A percentile compares a stretch with the other conserved stretches of the same genome.
Conservation (phyloP, 2,888 invertebrate genomes). For the Meliscaeva auricollis region DNA sequence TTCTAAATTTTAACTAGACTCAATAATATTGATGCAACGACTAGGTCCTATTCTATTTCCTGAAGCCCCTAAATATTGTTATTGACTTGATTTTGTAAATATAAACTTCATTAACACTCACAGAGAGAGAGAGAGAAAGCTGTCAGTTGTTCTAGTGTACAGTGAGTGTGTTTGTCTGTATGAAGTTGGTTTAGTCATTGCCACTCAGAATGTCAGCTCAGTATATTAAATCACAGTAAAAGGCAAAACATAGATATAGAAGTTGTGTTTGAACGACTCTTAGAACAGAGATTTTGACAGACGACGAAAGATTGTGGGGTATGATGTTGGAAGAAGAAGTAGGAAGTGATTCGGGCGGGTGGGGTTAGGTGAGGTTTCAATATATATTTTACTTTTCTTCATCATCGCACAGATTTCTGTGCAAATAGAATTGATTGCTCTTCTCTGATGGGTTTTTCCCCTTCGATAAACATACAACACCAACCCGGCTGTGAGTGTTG, state of each 20-base stretch:
- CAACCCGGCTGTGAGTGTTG: slow-evolving; percentile 44
- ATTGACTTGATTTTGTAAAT: slow-evolving; percentile 72
- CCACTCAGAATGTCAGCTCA: slow-evolving; percentile 14
- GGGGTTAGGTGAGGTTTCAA: background rate
- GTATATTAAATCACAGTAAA: background rate
- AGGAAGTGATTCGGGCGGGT: background rate
- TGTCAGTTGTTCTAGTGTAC: background rate
- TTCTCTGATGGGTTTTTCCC: slow-evolving; percentile 73
- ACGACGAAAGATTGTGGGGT: background rate
- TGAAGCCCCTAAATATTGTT: slow-evolving; percentile 41
- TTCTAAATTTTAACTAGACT: background rate
- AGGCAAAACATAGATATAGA: slow-evolving; percentile 35
- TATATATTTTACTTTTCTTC: slow-evolving; percentile 69
- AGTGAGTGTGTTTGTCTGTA: background rate
- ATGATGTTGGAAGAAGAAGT: background rate
- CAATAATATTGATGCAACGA: background rate
- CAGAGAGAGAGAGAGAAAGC: slow-evolving; percentile 5
- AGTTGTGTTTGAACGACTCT: slow-evolving; percentile 11
- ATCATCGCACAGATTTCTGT: slow-evolving; percentile 73
- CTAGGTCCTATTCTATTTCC: background rate
- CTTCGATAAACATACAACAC: slow-evolving; percentile 73
- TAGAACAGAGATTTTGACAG: slow-evolving; percentile 16
- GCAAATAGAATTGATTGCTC: slow-evolving; percentile 75
- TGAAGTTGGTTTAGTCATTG: slow-evolving; percentile 21
- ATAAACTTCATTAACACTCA: slow-evolving; percentile 69